Evolutionary conservation across 2,888 invertebrate genomes (phyloP).

Genomic region (Omphaloscelis lunosa): DNA sequence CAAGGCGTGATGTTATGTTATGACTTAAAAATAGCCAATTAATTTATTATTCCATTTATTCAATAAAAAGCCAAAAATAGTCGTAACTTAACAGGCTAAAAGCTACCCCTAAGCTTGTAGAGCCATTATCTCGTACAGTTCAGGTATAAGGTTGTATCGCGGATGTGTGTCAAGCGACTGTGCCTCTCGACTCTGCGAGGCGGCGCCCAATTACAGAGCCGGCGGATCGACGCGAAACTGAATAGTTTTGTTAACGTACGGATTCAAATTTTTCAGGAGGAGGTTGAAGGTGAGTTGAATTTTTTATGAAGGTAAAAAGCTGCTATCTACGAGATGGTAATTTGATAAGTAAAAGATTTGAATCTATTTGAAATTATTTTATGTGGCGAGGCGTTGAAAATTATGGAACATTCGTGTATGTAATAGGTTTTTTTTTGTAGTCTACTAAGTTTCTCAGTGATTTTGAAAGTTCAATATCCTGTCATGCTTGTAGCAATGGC

Average conservation of each 20-base stretch:
- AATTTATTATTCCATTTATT: background rate
- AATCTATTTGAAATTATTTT: background rate
- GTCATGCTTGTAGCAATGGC: background rate
- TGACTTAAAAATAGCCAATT: background rate
- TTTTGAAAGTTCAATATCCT: too few species aligned
- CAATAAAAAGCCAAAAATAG: background rate
- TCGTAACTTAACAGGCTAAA: background rate
- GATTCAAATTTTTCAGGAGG: slow-evolving; percentile 30
- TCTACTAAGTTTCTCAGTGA: background rate
- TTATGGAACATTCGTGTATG: background rate
- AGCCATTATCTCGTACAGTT: slow-evolving; percentile 57
- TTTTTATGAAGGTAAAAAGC: background rate
- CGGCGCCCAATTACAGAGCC: slow-evolving; percentile 68
- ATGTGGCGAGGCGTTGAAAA: background rate
- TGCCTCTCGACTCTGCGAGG: slow-evolving; percentile 58
- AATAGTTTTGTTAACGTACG: slow-evolving; percentile 41
- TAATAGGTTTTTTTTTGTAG: background rate
- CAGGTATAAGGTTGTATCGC: slow-evolving; percentile 44
- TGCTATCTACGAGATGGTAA: background rate
- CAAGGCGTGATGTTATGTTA: too few species aligned
- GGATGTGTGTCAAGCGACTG: slow-evolving; percentile 73
- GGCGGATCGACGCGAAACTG: slow-evolving; percentile 44
- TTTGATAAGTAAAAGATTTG: background rate
- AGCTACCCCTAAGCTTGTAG: slow-evolving; percentile 37
- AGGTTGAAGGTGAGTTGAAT: background rate